phyloP scores from a whole-genome alignment of 2,888 invertebrate species.

The Seira musarum region DNA sequence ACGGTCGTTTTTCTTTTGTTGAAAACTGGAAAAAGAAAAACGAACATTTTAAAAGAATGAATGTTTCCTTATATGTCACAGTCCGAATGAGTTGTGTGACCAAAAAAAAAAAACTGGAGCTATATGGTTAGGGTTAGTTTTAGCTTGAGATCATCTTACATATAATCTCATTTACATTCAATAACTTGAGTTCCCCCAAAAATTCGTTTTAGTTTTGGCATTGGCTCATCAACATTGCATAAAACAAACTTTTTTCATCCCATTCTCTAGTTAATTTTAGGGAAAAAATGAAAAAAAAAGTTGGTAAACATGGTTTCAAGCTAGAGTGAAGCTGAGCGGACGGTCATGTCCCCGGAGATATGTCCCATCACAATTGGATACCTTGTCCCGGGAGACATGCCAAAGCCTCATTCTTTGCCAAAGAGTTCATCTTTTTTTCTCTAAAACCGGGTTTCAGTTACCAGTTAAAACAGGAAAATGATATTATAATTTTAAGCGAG shows the following conservation, averaged over 20 bases:
- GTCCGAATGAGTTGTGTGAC: not conserved
- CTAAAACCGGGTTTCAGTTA: not conserved
- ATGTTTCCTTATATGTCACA: too few relatives aligned
- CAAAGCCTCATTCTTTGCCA: slow-evolving; percentile 29
- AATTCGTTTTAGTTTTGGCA: not conserved
- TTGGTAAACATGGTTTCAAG: slow-evolving; percentile 26
- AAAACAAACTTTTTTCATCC: not conserved
- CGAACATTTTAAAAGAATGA: not conserved
- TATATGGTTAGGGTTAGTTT: too few relatives aligned
- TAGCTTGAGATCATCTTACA: not conserved
- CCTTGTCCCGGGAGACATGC: slow-evolving; percentile 54
- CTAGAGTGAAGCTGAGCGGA: not conserved
- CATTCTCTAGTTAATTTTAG: not conserved
- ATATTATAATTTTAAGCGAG: not conserved
- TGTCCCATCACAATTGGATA: slow-evolving; percentile 64
- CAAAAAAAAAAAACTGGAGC: not conserved
- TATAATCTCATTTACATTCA: not conserved
- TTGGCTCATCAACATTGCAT: not conserved
- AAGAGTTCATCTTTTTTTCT: slow-evolving; percentile 54
- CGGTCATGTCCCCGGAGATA: slow-evolving; percentile 51
- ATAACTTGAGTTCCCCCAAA: not conserved
- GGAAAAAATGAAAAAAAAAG: slow-evolving; percentile 19
- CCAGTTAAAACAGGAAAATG: too few relatives aligned
- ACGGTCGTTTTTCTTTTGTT: not conserved
- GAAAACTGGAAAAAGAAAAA: not conserved